Base-by-base conservation (phyloP, 2,113 vertebrate genomes). In the Hypocryptadius cinnamomeus region DNA sequence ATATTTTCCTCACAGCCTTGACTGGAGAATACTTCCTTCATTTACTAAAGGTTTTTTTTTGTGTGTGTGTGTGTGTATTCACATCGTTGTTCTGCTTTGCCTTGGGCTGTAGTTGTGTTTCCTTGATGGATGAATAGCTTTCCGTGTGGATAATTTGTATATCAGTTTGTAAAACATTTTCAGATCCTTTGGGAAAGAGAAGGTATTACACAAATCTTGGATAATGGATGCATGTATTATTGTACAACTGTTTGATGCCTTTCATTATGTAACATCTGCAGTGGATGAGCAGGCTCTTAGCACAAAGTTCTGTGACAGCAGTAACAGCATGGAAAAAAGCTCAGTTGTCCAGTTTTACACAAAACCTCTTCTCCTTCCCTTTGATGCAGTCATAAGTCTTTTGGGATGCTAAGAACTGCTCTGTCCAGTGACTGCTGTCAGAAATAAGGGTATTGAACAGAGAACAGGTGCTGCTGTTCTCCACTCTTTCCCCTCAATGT, bases 81-180 rank as follows among this genome's bases (percentile, higher is more conserved):
- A 50, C 35, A 28, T 12, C 64, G 64, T 71, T 92, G 50, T 64
- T 94, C 54, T 73, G 39, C 72, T 96, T 92, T 92, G 93, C 87
- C 71, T 93, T 84, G 85, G 90, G 92, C 93, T 90, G 76, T 45
- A 85, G 59, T 73, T 91, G 47, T 94, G 69, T 88, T 93, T 93
- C 72, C 64, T 73, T 84, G 51, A 78, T 84, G 77, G 89, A 89
- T 94, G 76, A 95, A 90, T 59, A 87, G 63, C 68, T 94, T 93
- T 92, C 65, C 80, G 47, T 31, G 12, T 64, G 60, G 72, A 51
- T 88, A 92, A 94, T 92, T 91, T 93, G 94, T 91, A 9, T 69
- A 94, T 90, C 69, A 39, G 71, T 94, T 95, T 93, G 95, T 92
- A 95, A 92, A 95, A 95, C 92, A 80, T 84, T 83, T 86, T 70